phyloP scores from a whole-genome alignment of 2,797 vertebrate species.

The Vespertilio murinus region DNA sequence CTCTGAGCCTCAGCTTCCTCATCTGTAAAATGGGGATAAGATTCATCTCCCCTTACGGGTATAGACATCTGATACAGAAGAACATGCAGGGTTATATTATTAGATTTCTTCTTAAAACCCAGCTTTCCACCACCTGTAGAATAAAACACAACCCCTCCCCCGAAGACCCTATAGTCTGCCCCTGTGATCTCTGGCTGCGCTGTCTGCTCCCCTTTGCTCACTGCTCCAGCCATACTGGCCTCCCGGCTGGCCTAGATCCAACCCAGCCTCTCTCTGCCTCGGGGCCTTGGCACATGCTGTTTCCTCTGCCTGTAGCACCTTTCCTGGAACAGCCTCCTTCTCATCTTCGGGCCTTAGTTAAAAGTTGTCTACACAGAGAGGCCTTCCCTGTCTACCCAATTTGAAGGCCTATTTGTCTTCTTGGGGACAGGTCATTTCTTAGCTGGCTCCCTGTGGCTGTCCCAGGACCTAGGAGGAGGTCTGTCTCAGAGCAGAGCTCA shows the following conservation, averaged over 20 bases:
- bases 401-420: background rate
- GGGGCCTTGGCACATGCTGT: background rate
- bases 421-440: background rate
- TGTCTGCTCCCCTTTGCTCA: fast-evolving
- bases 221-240: fast-evolving
- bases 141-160: background rate
- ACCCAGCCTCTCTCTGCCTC: background rate
- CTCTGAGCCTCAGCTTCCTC: background rate
- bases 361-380: background rate
- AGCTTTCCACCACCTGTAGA: fast-evolving
- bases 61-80: fast-evolving
- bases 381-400: background rate
- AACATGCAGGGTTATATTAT: fast-evolving
- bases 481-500: background rate
- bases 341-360: background rate
- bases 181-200: fast-evolving
- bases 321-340: background rate
- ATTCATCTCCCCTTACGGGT: fast-evolving
- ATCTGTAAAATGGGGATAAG: background rate
- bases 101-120: background rate
- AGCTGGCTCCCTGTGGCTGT: background rate
- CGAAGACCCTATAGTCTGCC: background rate
- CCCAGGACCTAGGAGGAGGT: background rate
- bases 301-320: background rate
- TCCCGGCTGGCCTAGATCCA: background rate